phyloP scores from a whole-genome alignment of 2,797 vertebrate species.

The Acestrorhynchus altus region DNA sequence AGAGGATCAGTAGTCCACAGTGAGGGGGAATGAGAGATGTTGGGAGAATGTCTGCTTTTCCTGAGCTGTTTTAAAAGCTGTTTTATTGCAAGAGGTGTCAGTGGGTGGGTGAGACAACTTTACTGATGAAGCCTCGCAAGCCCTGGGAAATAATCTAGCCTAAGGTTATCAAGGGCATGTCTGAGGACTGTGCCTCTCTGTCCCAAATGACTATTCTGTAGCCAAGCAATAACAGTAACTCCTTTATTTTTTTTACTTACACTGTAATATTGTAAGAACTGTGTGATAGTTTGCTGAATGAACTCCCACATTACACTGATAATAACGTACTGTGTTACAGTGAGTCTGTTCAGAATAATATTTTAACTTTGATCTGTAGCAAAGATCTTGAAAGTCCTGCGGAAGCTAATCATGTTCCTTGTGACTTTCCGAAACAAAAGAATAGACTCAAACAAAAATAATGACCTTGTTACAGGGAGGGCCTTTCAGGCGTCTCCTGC shows the following conservation, averaged over 20 bases:
- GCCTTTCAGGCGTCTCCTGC: slow-evolving; percentile 53
- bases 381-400: not conserved
- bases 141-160: slow-evolving; percentile 29
- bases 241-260: not conserved
- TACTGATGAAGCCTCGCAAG: slow-evolving; percentile 10
- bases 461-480: slow-evolving; percentile 63
- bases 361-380: not conserved
- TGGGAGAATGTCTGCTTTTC: slow-evolving; percentile 28
- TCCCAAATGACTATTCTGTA: not conserved
- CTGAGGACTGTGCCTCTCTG: not conserved
- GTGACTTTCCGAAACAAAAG: slow-evolving; percentile 58
- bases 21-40: slow-evolving; percentile 52
- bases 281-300: not conserved
- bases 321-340: not conserved
- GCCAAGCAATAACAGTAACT: not conserved
- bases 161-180: slow-evolving; percentile 19
- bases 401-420: slow-evolving; percentile 61
- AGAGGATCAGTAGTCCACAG: slow-evolving; percentile 45
- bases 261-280: not conserved
- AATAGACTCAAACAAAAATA: slow-evolving; percentile 67
- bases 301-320: not conserved
- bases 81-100: slow-evolving; percentile 29
- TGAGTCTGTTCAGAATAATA: too few species aligned
- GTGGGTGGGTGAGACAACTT: slow-evolving; percentile 29
- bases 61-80: slow-evolving; percentile 36